Percentiles rank a stretch among this genome's conserved stretches.
Conservation (phyloP, 2,113 vertebrate species). For the Cairina moschata region DNA sequence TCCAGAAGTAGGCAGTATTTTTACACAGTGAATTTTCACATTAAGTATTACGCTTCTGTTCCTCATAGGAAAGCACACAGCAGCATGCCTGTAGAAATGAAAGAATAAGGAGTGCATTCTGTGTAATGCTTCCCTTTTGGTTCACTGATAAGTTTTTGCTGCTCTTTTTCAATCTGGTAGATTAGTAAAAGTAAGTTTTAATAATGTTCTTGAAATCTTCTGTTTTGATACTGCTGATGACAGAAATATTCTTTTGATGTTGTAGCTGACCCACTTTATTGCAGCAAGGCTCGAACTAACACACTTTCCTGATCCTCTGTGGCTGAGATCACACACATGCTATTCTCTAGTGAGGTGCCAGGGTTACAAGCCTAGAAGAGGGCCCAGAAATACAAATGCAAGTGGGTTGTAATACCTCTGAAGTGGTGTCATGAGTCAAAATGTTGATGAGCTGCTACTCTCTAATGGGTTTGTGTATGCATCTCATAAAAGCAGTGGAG, state of each 20-base stretch:
- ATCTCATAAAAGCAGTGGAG: background rate
- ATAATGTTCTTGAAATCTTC: conserved; percentile 19
- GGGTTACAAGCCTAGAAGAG: background rate
- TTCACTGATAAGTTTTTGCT: background rate
- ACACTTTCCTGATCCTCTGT: background rate
- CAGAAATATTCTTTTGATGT: conserved; percentile 58
- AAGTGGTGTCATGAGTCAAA: background rate
- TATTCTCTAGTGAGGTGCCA: conserved; percentile 26
- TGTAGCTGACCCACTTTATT: conserved; percentile 46
- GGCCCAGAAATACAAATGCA: conserved; percentile 1
- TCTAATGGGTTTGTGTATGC: background rate
- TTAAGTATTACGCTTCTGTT: background rate
- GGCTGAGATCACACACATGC: conserved; percentile 32
- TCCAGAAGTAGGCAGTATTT: background rate
- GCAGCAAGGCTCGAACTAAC: background rate
- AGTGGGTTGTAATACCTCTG: conserved; percentile 2
- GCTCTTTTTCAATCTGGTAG: background rate
- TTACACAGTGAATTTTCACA: background rate
- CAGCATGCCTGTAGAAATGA: background rate
- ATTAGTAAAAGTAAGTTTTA: conserved; percentile 19
- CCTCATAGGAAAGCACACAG: background rate
- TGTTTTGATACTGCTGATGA: conserved; percentile 15
- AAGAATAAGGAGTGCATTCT: background rate
- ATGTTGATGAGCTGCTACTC: background rate
- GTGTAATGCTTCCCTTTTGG: background rate